phyloP scores from a whole-genome alignment of 2,113 vertebrate species.

The Delphinapterus leucas region DNA sequence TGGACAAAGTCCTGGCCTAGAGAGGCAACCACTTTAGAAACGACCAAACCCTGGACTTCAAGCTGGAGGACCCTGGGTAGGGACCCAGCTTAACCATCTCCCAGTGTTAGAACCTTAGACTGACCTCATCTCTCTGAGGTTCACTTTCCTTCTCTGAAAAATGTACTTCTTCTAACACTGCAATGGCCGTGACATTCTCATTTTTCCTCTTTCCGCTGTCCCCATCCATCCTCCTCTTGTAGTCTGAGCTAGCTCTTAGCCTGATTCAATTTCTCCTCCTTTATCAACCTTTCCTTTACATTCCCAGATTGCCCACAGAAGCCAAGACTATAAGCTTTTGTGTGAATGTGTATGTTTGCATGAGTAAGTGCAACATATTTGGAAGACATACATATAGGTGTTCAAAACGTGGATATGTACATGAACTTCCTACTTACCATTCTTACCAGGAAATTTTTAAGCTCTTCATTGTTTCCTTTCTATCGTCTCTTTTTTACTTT shows the following conservation, averaged over 20 bases:
- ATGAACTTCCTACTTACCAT: neutral
- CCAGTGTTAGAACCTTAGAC: neutral
- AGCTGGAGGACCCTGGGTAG: neutral
- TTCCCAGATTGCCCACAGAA: neutral
- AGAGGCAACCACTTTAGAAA: neutral
- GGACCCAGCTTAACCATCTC: neutral
- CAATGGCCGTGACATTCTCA: neutral
- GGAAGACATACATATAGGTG: neutral
- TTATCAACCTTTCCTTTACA: neutral
- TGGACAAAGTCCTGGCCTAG: neutral
- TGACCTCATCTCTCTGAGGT: neutral
- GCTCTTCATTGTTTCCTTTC: neutral
- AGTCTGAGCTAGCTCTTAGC: neutral
- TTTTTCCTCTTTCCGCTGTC: neutral
- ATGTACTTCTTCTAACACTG: neutral
- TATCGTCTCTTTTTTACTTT: slow-evolving; percentile 16
- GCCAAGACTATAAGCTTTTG: neutral
- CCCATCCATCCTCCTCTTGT: neutral
- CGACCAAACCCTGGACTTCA: neutral
- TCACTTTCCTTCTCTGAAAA: neutral
- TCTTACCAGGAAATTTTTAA: neutral
- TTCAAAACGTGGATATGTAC: neutral
- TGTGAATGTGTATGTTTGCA: neutral
- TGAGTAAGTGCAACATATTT: neutral
- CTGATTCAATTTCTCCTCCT: neutral